Base-by-base conservation (phyloP, 2,888 invertebrate species). In the Eupithecia inturbata region DNA sequence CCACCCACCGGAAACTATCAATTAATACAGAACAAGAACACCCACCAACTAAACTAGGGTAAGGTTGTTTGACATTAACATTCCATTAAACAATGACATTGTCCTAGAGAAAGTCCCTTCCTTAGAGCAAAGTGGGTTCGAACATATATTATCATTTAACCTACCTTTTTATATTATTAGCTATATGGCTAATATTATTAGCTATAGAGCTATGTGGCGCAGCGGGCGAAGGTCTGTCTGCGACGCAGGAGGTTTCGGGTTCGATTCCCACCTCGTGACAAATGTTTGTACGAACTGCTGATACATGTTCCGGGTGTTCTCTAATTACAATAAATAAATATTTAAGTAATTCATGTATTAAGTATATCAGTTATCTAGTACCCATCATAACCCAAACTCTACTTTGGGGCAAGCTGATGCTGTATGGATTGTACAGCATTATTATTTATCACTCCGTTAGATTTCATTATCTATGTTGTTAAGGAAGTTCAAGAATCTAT, bases 1-100 rank as follows among this genome's bases (percentile, higher is more conserved):
- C 89, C 90, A 88, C 91, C 91, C 88, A 91, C 90, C 89, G 89
- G 89, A 91, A 92, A 83, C 82, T 66, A 64, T 83, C 81, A 83
- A 82, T 86, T 83, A 82, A 82, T 81, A 84, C 87, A 88, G n/a
- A 53, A 53, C 86, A 85, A 84, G 82, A 85, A 87, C 87, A 85
- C 88, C 88, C 83, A 89, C 88, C 82, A 79, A 82, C 82, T 85
- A 82, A 89, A 88, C 85, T 89, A 82, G 91, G 85, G 87, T 91
- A 89, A 91, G 92, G 92, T 84, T 89, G 85, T 78, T 80, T 78
- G 68, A 72, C 81, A 89, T 91, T 88, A 87, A 81, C 88, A 91
- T 88, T 85, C 84, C 84, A 86, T 87, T 88, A 83, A 68, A 75
- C 67, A 71, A 70, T 75, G 76, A 71, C 79, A 77, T 78, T 78